Evolutionary conservation across 1,140 invertebrate species (phyloP), one percentile per base, ranked within the genome.

Genomic region (Drosophila pruinosa): DNA sequence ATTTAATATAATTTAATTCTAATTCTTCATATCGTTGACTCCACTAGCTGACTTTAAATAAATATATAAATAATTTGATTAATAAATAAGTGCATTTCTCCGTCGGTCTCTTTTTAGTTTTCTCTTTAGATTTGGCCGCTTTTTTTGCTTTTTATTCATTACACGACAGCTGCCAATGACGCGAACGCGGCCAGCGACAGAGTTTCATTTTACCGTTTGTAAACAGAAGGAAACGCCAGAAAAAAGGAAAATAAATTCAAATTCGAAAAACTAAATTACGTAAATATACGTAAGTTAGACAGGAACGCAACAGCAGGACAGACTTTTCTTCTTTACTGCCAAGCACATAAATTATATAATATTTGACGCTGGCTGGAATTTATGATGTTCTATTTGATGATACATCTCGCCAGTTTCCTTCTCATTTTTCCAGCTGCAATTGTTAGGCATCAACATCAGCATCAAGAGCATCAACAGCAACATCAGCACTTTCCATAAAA

Each of bases 291-390:
- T 59, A 59, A 72, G 70, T 59, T 62, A 56, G 69, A 31, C 62
- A 21, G 45, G 39, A 64, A 52, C 71, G 69, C 26, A 28, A 2
- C 6, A 15, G 38, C 5, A 39, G 38, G 17, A 39, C n/a, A 8
- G 5, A 15, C 38, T 39, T 17, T 39, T 4, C 15, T 17, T 14
- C 8, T 38, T 14, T 10, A 17, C 39, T 17, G 7, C 14, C 38
- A 19, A 41, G 80, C 70, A 61, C 54, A 72, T 83, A 76, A 83
- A 76, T 67, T 85, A 85, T 77, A 45, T 39, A 45, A 45, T 63
- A 76, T 69, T 39, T 24, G 53, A 67, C 28, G 34, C 28, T 36
- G 62, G 8, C 31, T 36, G 31, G 28, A 54, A 45, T 26, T 65
- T 47, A 38, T 73, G 38, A 62, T 79, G 45, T 64, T 57, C 62